Evolutionary conservation across 1,140 invertebrate species (phyloP).

Genomic region (Cyclargus thomasi): DNA sequence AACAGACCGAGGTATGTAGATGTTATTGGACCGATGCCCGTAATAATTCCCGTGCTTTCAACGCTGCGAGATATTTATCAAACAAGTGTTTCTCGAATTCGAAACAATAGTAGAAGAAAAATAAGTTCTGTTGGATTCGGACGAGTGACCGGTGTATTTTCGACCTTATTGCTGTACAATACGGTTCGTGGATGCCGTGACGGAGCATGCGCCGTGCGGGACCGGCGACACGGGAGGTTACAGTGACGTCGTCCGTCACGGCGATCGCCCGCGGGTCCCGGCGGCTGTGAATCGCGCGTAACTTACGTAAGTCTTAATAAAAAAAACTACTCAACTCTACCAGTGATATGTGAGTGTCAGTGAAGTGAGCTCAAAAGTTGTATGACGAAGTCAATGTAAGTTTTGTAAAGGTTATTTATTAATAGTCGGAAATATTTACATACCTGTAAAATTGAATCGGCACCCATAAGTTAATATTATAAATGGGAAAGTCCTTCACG

Average conservation of each 20-base stretch:
- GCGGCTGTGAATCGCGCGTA: constrained; percentile 26
- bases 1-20: constrained; percentile 40
- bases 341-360: no score
- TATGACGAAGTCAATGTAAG: no score
- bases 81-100: constrained; percentile 34
- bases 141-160: constrained; percentile 46
- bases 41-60: constrained; percentile 28
- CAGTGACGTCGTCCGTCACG: constrained; percentile 50
- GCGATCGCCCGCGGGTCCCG: constrained; percentile 32
- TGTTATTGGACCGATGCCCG: constrained; percentile 30
- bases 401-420: no score
- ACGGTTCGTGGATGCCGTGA: constrained; percentile 27
- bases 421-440: no score
- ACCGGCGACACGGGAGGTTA: constrained; percentile 31
- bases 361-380: no score
- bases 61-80: constrained; percentile 30
- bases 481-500: no score
- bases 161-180: constrained; percentile 41
- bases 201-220: constrained; percentile 49
- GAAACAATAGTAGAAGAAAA: constrained; percentile 54
- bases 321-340: constrained; percentile 3
- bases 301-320: constrained; percentile 53
- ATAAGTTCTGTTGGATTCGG: constrained; percentile 41
- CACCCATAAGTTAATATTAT: no score
- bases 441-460: no score